Percentiles rank a stretch among this genome's conserved stretches.
phyloP scores from a whole-genome alignment of 2,797 vertebrate genomes.

The Microctenopoma lineatum region DNA sequence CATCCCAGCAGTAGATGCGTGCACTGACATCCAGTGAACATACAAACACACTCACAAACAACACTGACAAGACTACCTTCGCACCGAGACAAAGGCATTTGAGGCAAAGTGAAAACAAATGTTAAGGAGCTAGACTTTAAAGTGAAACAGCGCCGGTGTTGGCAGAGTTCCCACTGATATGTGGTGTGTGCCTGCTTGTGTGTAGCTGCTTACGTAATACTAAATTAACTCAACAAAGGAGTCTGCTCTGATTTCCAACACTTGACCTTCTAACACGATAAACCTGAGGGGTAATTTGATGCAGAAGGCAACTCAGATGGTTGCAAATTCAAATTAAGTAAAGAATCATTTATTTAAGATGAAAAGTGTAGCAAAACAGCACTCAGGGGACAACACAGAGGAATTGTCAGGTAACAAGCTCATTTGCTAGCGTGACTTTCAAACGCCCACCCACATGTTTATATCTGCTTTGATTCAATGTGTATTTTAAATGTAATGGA shows the following conservation, averaged over 20 bases:
- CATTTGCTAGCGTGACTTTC: background rate
- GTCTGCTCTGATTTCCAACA: constrained; percentile 43
- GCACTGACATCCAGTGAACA: constrained; percentile 11
- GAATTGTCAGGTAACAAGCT: constrained; percentile 7
- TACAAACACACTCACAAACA: constrained; percentile 25
- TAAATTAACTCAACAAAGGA: constrained; percentile 41
- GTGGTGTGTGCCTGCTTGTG: constrained; percentile 35
- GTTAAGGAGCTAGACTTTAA: constrained; percentile 52
- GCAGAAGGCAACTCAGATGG: constrained; percentile 15
- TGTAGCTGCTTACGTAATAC: constrained; percentile 11
- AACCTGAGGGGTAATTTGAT: constrained; percentile 29
- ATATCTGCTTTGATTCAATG: too few species aligned
- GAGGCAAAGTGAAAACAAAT: constrained; percentile 69
- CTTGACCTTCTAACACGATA: constrained; percentile 44
- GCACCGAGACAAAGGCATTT: constrained; percentile 66
- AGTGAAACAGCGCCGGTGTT: constrained; percentile 44
- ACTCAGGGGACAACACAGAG: background rate
- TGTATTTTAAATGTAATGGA: too few species aligned
- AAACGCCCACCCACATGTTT: too few species aligned
- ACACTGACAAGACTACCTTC: constrained; percentile 35
- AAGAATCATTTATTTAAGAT: constrained; percentile 26
- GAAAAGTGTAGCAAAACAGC: constrained; percentile 9
- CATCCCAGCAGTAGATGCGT: constrained; percentile 17
- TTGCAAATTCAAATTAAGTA: constrained; percentile 30
- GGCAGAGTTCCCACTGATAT: constrained; percentile 26